These are phyloP conservation scores for Penaeus monodon DNA, from an alignment of 2,888 invertebrate species.

Conservation along the genomic window DNA sequence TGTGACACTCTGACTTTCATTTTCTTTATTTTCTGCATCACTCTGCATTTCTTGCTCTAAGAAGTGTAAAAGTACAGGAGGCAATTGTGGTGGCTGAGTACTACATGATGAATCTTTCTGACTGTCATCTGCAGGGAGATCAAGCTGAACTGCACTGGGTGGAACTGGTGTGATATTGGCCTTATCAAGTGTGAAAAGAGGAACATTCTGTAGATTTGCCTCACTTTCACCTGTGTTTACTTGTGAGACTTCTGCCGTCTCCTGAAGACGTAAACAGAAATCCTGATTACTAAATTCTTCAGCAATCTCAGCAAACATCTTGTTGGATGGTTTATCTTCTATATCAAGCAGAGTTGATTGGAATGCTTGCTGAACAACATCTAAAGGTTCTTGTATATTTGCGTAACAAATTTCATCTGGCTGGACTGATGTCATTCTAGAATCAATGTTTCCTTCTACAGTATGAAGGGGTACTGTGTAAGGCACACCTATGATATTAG, in stretches of 20 bases:
- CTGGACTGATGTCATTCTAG: background rate
- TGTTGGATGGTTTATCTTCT: conserved; percentile 25
- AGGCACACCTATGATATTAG: too few relatives aligned
- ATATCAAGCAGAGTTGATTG: conserved; percentile 23
- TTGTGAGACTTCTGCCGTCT: background rate
- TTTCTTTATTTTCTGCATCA: conserved; percentile 35
- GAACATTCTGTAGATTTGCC: too few relatives aligned
- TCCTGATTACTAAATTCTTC: conserved; percentile 37
- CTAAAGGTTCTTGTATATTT: background rate
- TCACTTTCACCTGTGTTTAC: background rate
- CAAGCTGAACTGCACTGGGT: background rate
- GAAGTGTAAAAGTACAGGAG: conserved; percentile 28
- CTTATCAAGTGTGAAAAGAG: too few relatives aligned
- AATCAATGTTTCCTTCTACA: too few relatives aligned
- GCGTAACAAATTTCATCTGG: background rate
- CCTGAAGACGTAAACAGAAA: background rate
- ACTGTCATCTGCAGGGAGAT: background rate
- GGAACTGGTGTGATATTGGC: background rate
- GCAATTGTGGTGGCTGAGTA: conserved; percentile 31
- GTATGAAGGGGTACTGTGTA: too few relatives aligned
- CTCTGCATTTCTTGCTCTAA: conserved; percentile 36
- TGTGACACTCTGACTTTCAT: conserved; percentile 12
- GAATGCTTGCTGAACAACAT: conserved; percentile 39
- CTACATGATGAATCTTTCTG: background rate
- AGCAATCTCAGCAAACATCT: conserved; percentile 6